Conservation (phyloP, 2,113 vertebrate species). For the Scophthalmus maximus region DNA sequence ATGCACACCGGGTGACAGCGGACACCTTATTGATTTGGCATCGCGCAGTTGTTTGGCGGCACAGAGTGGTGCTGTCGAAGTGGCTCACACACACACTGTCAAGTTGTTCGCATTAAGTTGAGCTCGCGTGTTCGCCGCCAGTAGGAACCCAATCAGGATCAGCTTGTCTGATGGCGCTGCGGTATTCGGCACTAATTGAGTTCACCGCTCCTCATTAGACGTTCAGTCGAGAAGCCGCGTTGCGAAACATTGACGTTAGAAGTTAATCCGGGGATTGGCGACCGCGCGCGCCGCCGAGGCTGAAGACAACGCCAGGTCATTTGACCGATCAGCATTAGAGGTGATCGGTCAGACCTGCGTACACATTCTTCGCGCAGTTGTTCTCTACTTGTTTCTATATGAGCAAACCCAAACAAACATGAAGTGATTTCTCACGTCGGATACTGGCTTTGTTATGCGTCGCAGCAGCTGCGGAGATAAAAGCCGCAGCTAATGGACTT, state of each 20-base stretch:
- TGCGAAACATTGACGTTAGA: background rate
- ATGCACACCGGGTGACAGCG: background rate
- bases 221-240: background rate
- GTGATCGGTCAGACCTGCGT: background rate
- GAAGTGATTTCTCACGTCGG: conserved; percentile 9
- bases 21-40: background rate
- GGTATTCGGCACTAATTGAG: conserved; percentile 1
- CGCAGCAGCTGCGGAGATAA: conserved; percentile 36
- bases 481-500: conserved; percentile 49
- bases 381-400: background rate
- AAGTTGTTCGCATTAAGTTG: background rate
- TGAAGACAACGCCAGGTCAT: background rate
- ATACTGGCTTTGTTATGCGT: conserved; percentile 39
- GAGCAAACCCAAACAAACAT: background rate
- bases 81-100: background rate
- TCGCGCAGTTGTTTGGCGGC: background rate
- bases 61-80: background rate
- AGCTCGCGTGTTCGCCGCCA: background rate
- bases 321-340: background rate
- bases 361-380: too few species aligned
- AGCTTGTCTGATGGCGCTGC: conserved; percentile 1
- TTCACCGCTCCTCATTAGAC: conserved; percentile 15
- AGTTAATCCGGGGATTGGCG: conserved; percentile 32
- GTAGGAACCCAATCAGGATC: background rate
- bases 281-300: background rate